phyloP scores from a whole-genome alignment of 2,797 vertebrate species.

The Takifugu ocellatus region DNA sequence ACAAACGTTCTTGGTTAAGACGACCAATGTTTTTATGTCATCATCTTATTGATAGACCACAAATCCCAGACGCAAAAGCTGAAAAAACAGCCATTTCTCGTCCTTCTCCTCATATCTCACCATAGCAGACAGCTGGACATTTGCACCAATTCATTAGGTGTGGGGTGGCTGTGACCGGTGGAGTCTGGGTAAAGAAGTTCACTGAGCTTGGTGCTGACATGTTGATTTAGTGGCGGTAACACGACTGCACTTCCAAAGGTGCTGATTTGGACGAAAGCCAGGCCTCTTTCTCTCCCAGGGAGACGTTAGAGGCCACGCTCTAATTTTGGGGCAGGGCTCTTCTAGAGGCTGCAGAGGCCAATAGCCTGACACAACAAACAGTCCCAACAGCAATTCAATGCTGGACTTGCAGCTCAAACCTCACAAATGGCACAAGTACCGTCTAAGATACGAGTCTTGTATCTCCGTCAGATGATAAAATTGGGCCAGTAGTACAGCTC shows the following conservation, averaged over 20 bases:
- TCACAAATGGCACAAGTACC: constrained; percentile 12
- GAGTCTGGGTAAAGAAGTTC: constrained; percentile 74
- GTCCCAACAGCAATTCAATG: constrained; percentile 67
- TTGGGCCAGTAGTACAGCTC: neutral
- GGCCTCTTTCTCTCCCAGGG: constrained; percentile 71
- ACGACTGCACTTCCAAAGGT: constrained; percentile 80
- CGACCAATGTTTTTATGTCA: constrained; percentile 7
- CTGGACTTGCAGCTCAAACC: constrained; percentile 43
- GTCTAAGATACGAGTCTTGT: constrained; percentile 13
- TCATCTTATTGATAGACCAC: neutral
- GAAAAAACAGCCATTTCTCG: constrained; percentile 9
- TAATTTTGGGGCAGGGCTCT: constrained; percentile 69
- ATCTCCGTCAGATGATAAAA: neutral
- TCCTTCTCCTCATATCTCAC: constrained; percentile 28
- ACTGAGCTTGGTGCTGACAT: constrained; percentile 76
- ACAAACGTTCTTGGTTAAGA: constrained; percentile 10
- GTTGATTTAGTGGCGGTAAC: constrained; percentile 82
- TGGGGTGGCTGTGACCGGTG: constrained; percentile 66
- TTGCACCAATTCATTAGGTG: constrained; percentile 72
- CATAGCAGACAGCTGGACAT: constrained; percentile 58
- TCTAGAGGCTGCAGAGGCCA: constrained; percentile 51
- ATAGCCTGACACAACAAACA: constrained; percentile 65
- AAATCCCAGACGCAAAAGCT: constrained; percentile 21
- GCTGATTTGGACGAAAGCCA: constrained; percentile 81
- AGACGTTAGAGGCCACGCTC: constrained; percentile 66